Conservation (phyloP, 2,888 invertebrate genomes). For the Dryocosmus kuriphilus region DNA sequence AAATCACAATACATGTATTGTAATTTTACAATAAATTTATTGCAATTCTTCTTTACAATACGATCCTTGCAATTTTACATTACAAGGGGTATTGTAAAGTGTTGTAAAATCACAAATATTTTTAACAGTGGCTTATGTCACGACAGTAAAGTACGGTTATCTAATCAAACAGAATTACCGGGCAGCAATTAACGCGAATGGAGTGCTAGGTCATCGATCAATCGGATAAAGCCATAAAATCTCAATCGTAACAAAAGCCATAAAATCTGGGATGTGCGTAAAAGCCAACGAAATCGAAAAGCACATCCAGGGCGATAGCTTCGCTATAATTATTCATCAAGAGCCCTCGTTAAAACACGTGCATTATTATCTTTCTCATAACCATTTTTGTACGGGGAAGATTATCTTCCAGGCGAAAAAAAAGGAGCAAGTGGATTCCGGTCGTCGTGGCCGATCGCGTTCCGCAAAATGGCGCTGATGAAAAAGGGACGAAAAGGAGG, state of each 20-base stretch:
- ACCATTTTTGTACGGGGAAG: neutral
- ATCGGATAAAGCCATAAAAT: constrained; percentile 44
- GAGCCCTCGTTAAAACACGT: constrained; percentile 51
- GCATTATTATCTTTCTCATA: constrained; percentile 46
- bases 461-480: constrained; percentile 64
- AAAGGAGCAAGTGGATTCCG: constrained; percentile 20
- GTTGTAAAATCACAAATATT: too few species aligned
- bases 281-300: constrained; percentile 16
- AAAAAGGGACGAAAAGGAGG: constrained; percentile 63
- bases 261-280: constrained; percentile 3
- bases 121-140: too few species aligned
- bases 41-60: too few species aligned
- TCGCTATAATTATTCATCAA: constrained; percentile 19
- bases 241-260: constrained; percentile 34
- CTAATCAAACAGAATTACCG: constrained; percentile 69
- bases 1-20: too few species aligned
- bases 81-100: too few species aligned
- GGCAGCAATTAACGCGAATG: constrained; percentile 65
- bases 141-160: constrained; percentile 67
- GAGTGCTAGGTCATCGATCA: constrained; percentile 62
- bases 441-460: constrained; percentile 59
- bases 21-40: too few species aligned
- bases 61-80: too few species aligned
- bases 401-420: constrained; percentile 9
- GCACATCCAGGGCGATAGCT: constrained; percentile 5